phyloP scores from a whole-genome alignment of 2,888 invertebrate species.

The Sisyra nigra region DNA sequence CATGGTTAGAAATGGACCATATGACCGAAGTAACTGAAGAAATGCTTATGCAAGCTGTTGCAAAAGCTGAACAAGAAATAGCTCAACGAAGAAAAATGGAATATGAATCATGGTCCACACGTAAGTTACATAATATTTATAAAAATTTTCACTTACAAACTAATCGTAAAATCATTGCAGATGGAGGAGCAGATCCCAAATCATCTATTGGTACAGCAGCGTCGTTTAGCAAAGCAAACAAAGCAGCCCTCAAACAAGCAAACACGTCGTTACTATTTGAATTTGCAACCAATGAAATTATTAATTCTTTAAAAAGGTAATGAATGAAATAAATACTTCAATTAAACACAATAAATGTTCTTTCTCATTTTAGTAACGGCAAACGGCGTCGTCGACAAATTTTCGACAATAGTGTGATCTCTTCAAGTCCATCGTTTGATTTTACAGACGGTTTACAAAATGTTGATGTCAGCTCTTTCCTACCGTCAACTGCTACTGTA shows the following conservation, averaged over 20 bases:
- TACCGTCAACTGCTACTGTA: conserved; percentile 40
- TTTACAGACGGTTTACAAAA: conserved; percentile 63
- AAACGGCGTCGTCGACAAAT: conserved; percentile 51
- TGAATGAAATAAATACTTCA: not conserved
- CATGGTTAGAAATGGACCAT: conserved; percentile 53
- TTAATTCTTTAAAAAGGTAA: conserved; percentile 48
- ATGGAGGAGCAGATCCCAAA: conserved; percentile 69
- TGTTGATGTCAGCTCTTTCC: conserved; percentile 56
- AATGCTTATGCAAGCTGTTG: conserved; percentile 55
- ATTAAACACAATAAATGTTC: not conserved
- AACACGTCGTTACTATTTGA: conserved; percentile 78
- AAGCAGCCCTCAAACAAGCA: conserved; percentile 64
- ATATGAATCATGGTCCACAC: conserved; percentile 61
- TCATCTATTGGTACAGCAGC: conserved; percentile 77
- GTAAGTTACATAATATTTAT: conserved; percentile 33
- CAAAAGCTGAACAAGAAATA: conserved; percentile 64
- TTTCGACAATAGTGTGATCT: conserved; percentile 46
- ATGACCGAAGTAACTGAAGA: conserved; percentile 54
- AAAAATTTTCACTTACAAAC: conserved; percentile 4
- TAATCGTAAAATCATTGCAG: conserved; percentile 25
- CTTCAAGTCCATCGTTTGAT: conserved; percentile 43
- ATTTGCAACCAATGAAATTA: conserved; percentile 71
- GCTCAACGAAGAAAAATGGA: conserved; percentile 60
- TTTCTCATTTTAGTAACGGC: conserved; percentile 6
- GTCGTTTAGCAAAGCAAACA: conserved; percentile 79